Evolutionary conservation across 2,888 invertebrate species (phyloP).

Genomic region (Chironomus riparius): DNA sequence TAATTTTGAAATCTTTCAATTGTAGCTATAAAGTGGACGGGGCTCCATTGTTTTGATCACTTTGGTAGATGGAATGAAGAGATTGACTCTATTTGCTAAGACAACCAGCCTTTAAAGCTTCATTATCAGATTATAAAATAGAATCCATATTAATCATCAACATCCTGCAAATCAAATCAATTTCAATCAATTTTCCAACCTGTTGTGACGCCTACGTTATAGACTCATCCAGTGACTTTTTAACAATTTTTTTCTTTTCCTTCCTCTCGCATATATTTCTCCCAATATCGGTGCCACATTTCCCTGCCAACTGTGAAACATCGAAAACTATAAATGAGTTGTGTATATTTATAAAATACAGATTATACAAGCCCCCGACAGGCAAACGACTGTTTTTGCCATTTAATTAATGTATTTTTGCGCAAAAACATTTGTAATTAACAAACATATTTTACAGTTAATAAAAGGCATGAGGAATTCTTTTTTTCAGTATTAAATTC

Average conservation of each 20-base stretch:
- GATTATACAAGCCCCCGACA: not conserved
- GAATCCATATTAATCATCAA: too few relatives aligned
- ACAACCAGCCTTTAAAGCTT: too few relatives aligned
- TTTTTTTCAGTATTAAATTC: not conserved
- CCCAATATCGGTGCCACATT: not conserved
- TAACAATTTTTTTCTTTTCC: not conserved
- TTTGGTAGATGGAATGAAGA: too few relatives aligned
- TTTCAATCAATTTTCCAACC: too few relatives aligned
- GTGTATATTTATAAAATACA: not conserved
- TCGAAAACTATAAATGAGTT: not conserved
- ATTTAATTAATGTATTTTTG: conserved; percentile 6
- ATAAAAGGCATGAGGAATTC: not conserved
- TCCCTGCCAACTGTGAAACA: not conserved
- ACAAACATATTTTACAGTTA: not conserved
- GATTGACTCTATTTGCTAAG: too few relatives aligned
- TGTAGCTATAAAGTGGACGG: too few relatives aligned
- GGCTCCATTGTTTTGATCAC: too few relatives aligned
- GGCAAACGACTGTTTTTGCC: not conserved
- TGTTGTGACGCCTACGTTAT: too few relatives aligned
- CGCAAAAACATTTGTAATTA: conserved; percentile 4
- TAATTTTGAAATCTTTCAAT: not conserved
- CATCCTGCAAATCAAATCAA: too few relatives aligned
- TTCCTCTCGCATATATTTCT: too few relatives aligned
- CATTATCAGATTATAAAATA: too few relatives aligned
- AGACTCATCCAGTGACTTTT: too few relatives aligned